Evolutionary conservation across 2,888 invertebrate species (phyloP), one percentile per base, ranked within the genome.

Genomic region (Amphiduros pacificus): DNA sequence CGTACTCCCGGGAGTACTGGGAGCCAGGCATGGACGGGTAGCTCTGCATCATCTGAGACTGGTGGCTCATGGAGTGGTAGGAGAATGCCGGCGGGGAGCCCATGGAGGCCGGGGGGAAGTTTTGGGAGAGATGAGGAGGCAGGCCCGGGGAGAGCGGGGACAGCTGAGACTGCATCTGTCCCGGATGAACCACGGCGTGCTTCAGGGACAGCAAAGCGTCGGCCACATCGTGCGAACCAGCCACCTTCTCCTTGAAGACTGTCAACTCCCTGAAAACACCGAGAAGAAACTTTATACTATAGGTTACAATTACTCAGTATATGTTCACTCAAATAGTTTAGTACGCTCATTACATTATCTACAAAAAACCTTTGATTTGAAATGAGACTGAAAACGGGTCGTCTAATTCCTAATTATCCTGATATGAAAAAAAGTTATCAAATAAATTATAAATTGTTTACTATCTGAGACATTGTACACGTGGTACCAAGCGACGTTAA

Each of bases 121-220:
- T 74, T 11, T 51, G 83, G 69, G 76, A 86, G 85, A 72, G 71
- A 82, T 83, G 83, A 55, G 83, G 84, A 76, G 51, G 53, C 26
- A 44, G 40, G 6, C 79, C 80, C 11, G 80, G 78, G 55, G 83
- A 77, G 75, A 56, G 44, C 17, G 56, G 62, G 20, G 61, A 56
- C 3, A 60, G 60, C 40, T 62, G 61, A 2, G 27, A 29, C 26
- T 57, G 50, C 31, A 29, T 31, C 63, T 75, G 70, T 27, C 70
- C 85, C 14, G 92, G 90, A 81, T 92, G 92, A 41, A 92, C 91
- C 62, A 93, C 91, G 49, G 92, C 91, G 80, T 93, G 92, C 80
- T 93, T 93, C 73, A 93, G 84, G 0, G 92, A 92, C 75, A 93
- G 86, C 51, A 94, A 87, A 67, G 93, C 93, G 83, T 93, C 93